Evolutionary conservation across 2,888 invertebrate species (phyloP), one percentile per base, ranked within the genome.

Genomic region (Rhaphigaster nebulosa): DNA sequence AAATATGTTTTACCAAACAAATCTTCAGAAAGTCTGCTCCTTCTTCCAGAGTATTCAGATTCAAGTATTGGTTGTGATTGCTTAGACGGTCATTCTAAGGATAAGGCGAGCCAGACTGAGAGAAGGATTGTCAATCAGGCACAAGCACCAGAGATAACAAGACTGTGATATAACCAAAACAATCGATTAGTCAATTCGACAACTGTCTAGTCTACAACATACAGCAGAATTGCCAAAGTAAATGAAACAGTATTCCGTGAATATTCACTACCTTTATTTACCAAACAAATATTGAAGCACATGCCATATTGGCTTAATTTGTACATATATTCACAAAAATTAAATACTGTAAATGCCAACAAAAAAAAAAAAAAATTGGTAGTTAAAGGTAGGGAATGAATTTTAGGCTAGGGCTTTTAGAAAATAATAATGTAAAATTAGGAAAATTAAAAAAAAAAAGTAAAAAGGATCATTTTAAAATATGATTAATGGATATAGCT

Each of bases 1-100:
- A 88, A 95, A 95, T 93, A 91, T 70, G 94, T 96, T 93, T 94
- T 96, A 93, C 94, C 97, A 0, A 97, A 96, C 1, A 97, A 97
- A 93, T 97, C 97, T 0, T 97, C 97, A 0, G 97, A 97, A 93
- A 97, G 96, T 93, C 94, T 97, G 38, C 94, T 96, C 38, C 95
- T 96, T 84, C 95, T 96, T 34, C 95, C 96, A 4, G 96, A 96
- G 92, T 96, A 96, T 93, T 95, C 95, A 0, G 96, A 97, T 93
- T 96, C 96, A 5, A 96, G 96, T 93, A 93, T 96, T 13, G 96
- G 96, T 90, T 97, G 97, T 93, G 97, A 97, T 91, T 97, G 97
- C 93, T 94, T 95, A 26, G 96, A 94, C 91, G 54, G 87, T 56
- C 90, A 91, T 29, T 84, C 89, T 23, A 91, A 92, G 15, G 93